Conservation (phyloP, 2,888 invertebrate species). For the Ferdinandea cuprea region DNA sequence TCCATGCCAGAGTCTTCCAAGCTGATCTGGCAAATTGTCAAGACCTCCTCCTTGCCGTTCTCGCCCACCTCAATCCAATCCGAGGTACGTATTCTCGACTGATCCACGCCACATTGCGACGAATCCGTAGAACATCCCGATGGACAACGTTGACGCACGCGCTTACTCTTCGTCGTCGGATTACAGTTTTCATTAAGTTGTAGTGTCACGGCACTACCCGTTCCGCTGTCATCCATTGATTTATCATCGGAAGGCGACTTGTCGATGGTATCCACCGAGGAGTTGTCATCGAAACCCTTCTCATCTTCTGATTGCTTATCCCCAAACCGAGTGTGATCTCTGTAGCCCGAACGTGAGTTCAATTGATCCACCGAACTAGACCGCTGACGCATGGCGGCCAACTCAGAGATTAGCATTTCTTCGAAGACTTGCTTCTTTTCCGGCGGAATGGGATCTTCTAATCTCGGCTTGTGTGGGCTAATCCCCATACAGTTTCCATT, state of each 20-base stretch:
- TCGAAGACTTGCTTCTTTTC: conserved; percentile 84
- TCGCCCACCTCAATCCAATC: conserved; percentile 85
- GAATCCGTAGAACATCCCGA: conserved; percentile 83
- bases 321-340: conserved; percentile 2
- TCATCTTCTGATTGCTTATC: conserved; percentile 20
- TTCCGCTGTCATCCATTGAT: conserved; percentile 68
- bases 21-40: conserved; percentile 85
- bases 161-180: conserved; percentile 33
- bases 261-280: conserved; percentile 28
- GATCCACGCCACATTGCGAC: conserved; percentile 82
- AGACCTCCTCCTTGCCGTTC: conserved; percentile 84
- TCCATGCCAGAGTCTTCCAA: conserved; percentile 84
- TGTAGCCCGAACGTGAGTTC: conserved; percentile 76
- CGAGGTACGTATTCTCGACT: conserved; percentile 83
- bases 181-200: conserved; percentile 33
- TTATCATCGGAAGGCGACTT: conserved; percentile 48
- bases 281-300: conserved; percentile 40
- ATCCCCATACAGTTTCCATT: conserved; percentile 49
- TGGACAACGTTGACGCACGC: conserved; percentile 80
- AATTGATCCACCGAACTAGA: conserved; percentile 81
- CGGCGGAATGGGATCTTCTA: conserved; percentile 77
- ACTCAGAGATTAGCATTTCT: conserved; percentile 88
- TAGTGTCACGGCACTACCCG: conserved; percentile 59
- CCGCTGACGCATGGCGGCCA: conserved; percentile 86
- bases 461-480: conserved; percentile 30